Conservation (phyloP, 2,113 vertebrate species). For the Cavia porcellus region DNA sequence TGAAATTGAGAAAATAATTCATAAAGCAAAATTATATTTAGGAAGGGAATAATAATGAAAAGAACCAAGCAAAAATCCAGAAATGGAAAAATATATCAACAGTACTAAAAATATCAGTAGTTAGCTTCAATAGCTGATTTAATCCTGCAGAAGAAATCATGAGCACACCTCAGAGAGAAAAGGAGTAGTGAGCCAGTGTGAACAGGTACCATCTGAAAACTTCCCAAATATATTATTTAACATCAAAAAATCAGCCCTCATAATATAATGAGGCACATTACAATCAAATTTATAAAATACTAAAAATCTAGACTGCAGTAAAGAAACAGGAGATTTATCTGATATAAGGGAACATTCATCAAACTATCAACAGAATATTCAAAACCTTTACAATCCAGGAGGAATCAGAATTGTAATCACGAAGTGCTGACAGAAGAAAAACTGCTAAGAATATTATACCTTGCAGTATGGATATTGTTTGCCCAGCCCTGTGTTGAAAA, state of each 20-base stretch:
- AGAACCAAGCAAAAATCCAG: neutral
- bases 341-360: neutral
- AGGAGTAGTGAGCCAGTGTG: neutral
- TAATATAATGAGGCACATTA: neutral
- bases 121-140: neutral
- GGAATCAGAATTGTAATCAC: neutral
- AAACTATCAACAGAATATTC: neutral
- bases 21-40: neutral
- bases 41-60: neutral
- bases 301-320: neutral
- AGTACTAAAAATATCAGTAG: neutral
- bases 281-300: neutral
- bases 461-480: neutral
- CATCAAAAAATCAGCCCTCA: neutral
- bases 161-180: neutral
- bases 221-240: neutral
- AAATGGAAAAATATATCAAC: neutral
- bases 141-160: neutral
- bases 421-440: neutral
- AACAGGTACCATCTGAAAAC: neutral
- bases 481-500: conserved; percentile 19
- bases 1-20: conserved; percentile 13
- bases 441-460: neutral
- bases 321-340: neutral
- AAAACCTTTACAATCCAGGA: neutral